Percentiles rank a stretch among this genome's conserved stretches.
Evolutionary conservation across 2,797 vertebrate species (phyloP).

Genomic region (Sebastes trivittatus): DNA sequence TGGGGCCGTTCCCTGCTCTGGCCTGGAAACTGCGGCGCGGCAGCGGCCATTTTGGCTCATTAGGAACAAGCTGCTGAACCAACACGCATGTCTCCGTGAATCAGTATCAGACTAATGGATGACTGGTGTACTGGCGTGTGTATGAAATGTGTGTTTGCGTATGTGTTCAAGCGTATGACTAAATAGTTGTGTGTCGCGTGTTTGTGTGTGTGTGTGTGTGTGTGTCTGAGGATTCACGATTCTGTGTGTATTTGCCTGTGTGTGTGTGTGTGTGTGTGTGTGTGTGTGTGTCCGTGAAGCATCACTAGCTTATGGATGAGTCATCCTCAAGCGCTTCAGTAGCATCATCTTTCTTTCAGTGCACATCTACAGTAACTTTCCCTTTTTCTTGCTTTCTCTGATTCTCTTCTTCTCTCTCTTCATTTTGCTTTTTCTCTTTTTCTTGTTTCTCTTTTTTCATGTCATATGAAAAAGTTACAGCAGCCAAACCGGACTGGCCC

Average conservation of each 20-base stretch:
- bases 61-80: slow-evolving; percentile 72
- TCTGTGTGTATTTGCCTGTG: slow-evolving; percentile 19
- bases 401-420: background rate
- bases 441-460: background rate
- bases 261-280: slow-evolving; percentile 23
- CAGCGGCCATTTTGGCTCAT: slow-evolving; percentile 79
- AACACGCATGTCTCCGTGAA: slow-evolving; percentile 65
- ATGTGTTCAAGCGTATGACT: slow-evolving; percentile 50
- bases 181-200: slow-evolving; percentile 46
- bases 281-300: slow-evolving; percentile 41
- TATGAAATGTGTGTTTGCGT: slow-evolving; percentile 32
- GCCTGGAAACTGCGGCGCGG: slow-evolving; percentile 72
- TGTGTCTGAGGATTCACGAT: slow-evolving; percentile 18
- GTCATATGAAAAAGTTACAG: slow-evolving; percentile 6
- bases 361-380: slow-evolving; percentile 46
- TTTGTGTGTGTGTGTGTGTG: background rate
- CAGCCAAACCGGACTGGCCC: background rate
- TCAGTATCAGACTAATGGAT: slow-evolving; percentile 70
- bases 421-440: background rate
- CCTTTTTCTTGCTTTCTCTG: background rate
- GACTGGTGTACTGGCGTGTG: slow-evolving; percentile 60
- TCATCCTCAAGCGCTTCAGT: slow-evolving; percentile 66
- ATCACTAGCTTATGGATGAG: slow-evolving; percentile 72
- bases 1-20: slow-evolving; percentile 69
- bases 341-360: slow-evolving; percentile 49